Conservation (phyloP, 2,888 invertebrate species). For the Trichogramma dendrolimi region DNA sequence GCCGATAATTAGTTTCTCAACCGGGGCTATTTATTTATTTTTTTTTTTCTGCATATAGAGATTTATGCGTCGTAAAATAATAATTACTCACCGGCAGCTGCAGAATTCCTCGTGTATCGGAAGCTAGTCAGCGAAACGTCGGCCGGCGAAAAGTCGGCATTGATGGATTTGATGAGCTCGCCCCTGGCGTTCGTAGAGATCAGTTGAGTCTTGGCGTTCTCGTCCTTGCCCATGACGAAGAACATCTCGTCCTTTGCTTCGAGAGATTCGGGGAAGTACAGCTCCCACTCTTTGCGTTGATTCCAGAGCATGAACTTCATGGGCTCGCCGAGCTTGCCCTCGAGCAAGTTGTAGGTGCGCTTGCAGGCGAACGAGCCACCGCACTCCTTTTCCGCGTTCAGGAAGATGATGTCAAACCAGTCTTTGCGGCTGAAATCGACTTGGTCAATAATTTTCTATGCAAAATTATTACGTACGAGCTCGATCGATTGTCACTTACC, state of each 20-base stretch:
- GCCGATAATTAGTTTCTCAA: background rate
- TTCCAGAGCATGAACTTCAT: background rate
- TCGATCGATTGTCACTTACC: slow-evolving; percentile 1
- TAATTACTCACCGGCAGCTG: slow-evolving; percentile 8
- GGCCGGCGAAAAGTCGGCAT: background rate
- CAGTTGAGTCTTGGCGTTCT: background rate
- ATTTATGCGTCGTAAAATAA: background rate
- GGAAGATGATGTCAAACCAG: slow-evolving; percentile 9
- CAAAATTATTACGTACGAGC: too few species aligned
- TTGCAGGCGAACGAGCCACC: slow-evolving; percentile 12
- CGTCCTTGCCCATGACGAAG: background rate
- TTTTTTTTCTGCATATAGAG: too few species aligned
- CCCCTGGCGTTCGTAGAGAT: slow-evolving; percentile 5
- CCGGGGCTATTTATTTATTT: too few species aligned
- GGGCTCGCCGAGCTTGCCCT: slow-evolving; percentile 3
- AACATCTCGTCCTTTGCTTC: background rate
- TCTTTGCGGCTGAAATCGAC: background rate
- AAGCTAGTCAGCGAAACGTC: background rate
- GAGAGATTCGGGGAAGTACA: slow-evolving; percentile 7
- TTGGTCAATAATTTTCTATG: too few species aligned
- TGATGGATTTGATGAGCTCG: background rate
- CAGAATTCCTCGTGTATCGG: too few species aligned
- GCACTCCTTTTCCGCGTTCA: slow-evolving; percentile 8
- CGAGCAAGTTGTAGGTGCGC: background rate
- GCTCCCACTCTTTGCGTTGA: background rate